Evolutionary conservation across 1,140 invertebrate species (phyloP).

Genomic region (Manduca sexta): DNA sequence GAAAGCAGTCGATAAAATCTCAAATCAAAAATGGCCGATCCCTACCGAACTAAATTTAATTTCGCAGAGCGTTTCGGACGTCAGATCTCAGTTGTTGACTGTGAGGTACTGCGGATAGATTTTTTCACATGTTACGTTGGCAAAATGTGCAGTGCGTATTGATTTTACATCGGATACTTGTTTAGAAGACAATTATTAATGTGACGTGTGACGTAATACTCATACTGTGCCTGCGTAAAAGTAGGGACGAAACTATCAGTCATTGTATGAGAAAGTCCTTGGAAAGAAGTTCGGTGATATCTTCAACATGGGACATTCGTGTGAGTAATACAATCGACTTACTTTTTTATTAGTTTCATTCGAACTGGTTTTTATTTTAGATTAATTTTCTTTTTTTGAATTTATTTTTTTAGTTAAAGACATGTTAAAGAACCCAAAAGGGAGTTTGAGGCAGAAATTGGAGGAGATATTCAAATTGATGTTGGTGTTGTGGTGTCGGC

Average conservation of each 20-base stretch:
- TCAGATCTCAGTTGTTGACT: conserved; percentile 54
- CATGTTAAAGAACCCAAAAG: conserved; percentile 55
- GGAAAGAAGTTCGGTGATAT: conserved; percentile 7
- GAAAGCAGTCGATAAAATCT: conserved; percentile 10
- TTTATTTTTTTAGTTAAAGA: conserved; percentile 53
- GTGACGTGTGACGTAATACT: conserved; percentile 33
- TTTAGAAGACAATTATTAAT: conserved; percentile 17
- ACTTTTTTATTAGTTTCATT: conserved; percentile 3
- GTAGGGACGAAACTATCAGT: neutral
- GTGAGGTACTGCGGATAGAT: conserved; percentile 48
- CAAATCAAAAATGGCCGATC: conserved; percentile 29
- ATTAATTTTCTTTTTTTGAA: conserved; percentile 5
- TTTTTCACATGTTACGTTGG: conserved; percentile 33
- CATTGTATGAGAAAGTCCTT: neutral
- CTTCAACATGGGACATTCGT: conserved; percentile 41
- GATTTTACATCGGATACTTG: conserved; percentile 42
- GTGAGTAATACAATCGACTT: conserved; percentile 37
- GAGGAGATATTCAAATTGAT: conserved; percentile 86
- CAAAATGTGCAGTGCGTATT: conserved; percentile 41
- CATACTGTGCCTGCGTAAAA: conserved; percentile 21
- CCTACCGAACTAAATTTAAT: conserved; percentile 59
- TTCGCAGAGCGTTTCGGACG: conserved; percentile 44
- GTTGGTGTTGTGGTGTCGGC: conserved; percentile 86
- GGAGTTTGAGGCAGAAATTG: conserved; percentile 78
- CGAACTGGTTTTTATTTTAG: conserved; percentile 1